Evolutionary conservation across 2,888 invertebrate species (phyloP).

Genomic region (Thymelicus acteon): DNA sequence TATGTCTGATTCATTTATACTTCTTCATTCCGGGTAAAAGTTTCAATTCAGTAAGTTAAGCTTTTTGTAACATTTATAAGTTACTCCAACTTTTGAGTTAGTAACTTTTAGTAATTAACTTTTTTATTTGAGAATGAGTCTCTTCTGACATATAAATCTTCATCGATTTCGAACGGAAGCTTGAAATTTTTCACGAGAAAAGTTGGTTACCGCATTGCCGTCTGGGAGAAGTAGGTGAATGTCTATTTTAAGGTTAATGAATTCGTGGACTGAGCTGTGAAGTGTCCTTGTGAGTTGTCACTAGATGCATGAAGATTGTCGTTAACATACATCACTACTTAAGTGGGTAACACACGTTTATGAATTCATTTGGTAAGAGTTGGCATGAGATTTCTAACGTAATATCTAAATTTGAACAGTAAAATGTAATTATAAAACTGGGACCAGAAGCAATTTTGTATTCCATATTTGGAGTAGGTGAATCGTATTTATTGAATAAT

Average conservation of each 20-base stretch:
- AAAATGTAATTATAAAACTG: no score
- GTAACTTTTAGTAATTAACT: neutral
- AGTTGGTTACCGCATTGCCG: constrained; percentile 29
- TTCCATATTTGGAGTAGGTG: no score
- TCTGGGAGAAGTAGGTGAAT: constrained; percentile 34
- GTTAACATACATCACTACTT: constrained; percentile 25
- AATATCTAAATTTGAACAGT: neutral
- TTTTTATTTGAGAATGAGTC: neutral
- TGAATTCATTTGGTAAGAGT: constrained; percentile 11
- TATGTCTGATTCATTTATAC: no score
- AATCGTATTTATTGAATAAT: no score
- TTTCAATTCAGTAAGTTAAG: neutral
- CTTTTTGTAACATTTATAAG: neutral
- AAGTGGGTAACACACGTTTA: constrained; percentile 3
- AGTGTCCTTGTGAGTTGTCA: constrained; percentile 28
- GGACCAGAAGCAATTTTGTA: no score
- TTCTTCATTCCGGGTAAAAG: no score
- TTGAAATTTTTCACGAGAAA: constrained; percentile 16
- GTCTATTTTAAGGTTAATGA: constrained; percentile 38
- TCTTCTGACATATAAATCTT: constrained; percentile 14
- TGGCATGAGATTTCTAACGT: neutral
- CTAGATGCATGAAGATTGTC: constrained; percentile 31
- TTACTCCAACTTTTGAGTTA: neutral
- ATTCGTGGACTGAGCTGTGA: constrained; percentile 26
- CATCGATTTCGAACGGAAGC: constrained; percentile 6